Percentiles rank a stretch among this genome's conserved stretches.
Conservation (phyloP, 2,888 invertebrate species). For the Macrophya alboannulata region DNA sequence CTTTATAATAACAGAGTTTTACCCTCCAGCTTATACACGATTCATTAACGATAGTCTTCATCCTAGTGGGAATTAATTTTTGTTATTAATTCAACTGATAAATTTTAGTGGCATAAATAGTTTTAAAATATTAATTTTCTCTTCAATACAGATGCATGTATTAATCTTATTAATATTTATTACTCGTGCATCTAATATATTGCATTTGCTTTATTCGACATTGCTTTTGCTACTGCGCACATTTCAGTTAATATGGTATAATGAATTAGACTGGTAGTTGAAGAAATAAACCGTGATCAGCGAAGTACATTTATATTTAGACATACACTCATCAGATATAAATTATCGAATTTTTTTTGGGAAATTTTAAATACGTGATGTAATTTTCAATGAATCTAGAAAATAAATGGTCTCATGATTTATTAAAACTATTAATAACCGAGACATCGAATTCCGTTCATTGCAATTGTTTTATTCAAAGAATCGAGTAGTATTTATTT, state of each 20-base stretch:
- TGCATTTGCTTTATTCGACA: conserved; percentile 30
- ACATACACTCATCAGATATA: not conserved
- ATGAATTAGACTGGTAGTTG: not conserved
- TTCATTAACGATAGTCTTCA: not conserved
- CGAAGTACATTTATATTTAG: not conserved
- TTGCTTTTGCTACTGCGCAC: conserved; percentile 36
- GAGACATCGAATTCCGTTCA: not conserved
- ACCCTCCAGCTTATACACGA: not conserved
- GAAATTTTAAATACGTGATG: not conserved
- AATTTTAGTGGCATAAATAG: not conserved
- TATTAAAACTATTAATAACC: not conserved
- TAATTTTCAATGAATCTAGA: not conserved
- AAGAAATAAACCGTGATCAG: not conserved
- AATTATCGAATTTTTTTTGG: not conserved
- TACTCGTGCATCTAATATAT: not conserved
- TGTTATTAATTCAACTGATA: not conserved
- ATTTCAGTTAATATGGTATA: conserved; percentile 5
- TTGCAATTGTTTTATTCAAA: not conserved
- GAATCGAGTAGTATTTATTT: not conserved
- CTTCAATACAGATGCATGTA: not conserved
- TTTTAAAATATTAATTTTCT: not conserved
- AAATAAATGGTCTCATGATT: not conserved
- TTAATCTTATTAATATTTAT: not conserved
- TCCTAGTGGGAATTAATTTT: not conserved
- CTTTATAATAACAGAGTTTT: conserved; percentile 17